Percentiles rank a stretch among this genome's conserved stretches.
These are phyloP conservation scores for Willowsia nigromaculata DNA, from an alignment of 2,888 invertebrate genomes.

Conservation along the genomic window DNA sequence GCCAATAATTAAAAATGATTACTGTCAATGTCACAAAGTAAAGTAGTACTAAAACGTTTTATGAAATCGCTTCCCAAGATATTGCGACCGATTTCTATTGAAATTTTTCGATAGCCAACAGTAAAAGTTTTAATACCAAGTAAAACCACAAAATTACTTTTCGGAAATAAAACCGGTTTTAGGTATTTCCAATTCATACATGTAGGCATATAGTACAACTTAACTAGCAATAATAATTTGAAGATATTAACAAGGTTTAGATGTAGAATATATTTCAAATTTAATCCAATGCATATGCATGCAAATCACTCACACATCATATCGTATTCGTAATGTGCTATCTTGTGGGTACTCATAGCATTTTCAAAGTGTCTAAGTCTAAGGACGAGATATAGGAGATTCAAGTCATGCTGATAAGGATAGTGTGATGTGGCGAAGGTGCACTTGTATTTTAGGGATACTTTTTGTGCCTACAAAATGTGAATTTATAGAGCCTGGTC, in stretches of 20 bases:
- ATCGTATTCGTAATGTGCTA: not conserved
- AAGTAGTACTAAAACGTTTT: too few relatives aligned
- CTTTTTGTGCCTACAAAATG: not conserved
- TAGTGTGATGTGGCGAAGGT: not conserved
- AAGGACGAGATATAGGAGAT: not conserved
- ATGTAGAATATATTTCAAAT: not conserved
- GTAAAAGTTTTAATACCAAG: not conserved
- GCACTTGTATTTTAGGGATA: slow-evolving; percentile 14
- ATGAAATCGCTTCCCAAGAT: too few relatives aligned
- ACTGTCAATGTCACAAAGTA: too few relatives aligned
- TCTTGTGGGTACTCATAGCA: not conserved
- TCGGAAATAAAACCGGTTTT: slow-evolving; percentile 29
- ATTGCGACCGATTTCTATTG: too few relatives aligned
- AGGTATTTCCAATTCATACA: not conserved
- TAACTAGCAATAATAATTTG: not conserved
- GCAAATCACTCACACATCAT: not conserved
- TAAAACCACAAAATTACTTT: slow-evolving; percentile 46
- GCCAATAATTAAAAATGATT: too few relatives aligned
- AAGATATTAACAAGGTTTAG: not conserved
- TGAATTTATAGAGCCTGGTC: slow-evolving; percentile 7
- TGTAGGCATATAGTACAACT: not conserved
- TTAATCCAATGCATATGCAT: not conserved
- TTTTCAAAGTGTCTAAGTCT: slow-evolving; percentile 34
- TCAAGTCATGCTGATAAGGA: not conserved
- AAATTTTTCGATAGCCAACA: too few relatives aligned